These are phyloP conservation scores for Urocynchramus pylzowi DNA, from an alignment of 2,113 vertebrate species.

Conservation along the genomic window DNA sequence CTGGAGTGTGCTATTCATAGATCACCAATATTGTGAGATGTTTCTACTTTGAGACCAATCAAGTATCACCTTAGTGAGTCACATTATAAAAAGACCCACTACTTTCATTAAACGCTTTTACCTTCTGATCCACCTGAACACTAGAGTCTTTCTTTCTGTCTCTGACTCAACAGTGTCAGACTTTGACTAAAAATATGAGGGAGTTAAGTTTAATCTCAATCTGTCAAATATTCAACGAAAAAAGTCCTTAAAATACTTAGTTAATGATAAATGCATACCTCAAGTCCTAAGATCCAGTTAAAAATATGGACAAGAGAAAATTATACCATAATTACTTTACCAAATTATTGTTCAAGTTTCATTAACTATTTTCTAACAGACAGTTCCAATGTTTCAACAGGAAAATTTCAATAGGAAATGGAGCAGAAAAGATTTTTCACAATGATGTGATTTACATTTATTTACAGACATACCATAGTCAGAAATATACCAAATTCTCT, in stretches of 20 bases:
- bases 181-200: not conserved
- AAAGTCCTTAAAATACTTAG: not conserved
- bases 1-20: too few species aligned
- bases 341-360: not conserved
- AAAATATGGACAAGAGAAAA: not conserved
- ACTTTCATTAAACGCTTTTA: too few species aligned
- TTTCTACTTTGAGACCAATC: too few species aligned
- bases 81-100: too few species aligned
- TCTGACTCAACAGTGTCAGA: too few species aligned
- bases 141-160: too few species aligned
- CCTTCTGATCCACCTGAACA: too few species aligned
- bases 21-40: too few species aligned
- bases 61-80: too few species aligned
- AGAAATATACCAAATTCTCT: slow-evolving; percentile 75
- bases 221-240: not conserved
- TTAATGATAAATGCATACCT: not conserved
- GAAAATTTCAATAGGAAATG: not conserved
- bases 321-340: not conserved
- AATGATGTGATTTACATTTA: not conserved
- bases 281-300: not conserved
- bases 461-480: slow-evolving; percentile 67
- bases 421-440: not conserved
- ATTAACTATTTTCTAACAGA: not conserved
- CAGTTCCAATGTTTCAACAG: not conserved
- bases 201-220: not conserved